Evolutionary conservation across 92 coral and sea anemone genomes (phyloP).

Genomic region (Anthopleura xanthogrammica): DNA sequence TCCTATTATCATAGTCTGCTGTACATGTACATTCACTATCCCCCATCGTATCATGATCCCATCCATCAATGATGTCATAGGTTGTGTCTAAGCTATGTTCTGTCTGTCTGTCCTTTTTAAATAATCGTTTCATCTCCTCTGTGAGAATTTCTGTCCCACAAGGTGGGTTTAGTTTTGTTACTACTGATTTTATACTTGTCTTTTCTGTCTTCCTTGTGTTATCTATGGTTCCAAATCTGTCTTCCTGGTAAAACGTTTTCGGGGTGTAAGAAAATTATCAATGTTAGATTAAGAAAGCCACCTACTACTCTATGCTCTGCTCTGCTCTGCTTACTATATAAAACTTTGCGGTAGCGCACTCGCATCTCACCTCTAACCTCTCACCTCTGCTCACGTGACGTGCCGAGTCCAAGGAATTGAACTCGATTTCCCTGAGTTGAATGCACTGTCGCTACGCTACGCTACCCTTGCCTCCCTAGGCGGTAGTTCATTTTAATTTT

Average conservation of each 20-base stretch:
- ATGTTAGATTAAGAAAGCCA: too few species aligned
- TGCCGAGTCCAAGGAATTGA: too few species aligned
- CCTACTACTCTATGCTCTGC: background rate
- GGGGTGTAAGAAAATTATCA: background rate
- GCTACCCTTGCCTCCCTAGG: too few species aligned
- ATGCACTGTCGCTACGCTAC: too few species aligned
- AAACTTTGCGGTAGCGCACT: too few species aligned
- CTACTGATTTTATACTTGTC: background rate
- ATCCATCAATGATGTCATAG: background rate
- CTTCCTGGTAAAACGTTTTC: background rate
- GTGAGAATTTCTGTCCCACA: background rate
- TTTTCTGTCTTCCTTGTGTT: background rate
- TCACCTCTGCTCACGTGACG: too few species aligned
- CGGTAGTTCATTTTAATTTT: too few species aligned
- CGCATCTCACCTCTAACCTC: too few species aligned
- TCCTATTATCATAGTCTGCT: background rate
- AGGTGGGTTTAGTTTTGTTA: background rate
- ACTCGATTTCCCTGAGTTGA: too few species aligned
- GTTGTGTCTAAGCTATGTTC: background rate
- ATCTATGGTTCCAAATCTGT: background rate
- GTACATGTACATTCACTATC: background rate
- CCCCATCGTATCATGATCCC: background rate
- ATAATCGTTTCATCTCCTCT: background rate
- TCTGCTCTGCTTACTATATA: too few species aligned
- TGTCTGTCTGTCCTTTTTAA: background rate